Base-by-base conservation (phyloP, 2,797 vertebrate genomes). In the Myripristis murdjan region DNA sequence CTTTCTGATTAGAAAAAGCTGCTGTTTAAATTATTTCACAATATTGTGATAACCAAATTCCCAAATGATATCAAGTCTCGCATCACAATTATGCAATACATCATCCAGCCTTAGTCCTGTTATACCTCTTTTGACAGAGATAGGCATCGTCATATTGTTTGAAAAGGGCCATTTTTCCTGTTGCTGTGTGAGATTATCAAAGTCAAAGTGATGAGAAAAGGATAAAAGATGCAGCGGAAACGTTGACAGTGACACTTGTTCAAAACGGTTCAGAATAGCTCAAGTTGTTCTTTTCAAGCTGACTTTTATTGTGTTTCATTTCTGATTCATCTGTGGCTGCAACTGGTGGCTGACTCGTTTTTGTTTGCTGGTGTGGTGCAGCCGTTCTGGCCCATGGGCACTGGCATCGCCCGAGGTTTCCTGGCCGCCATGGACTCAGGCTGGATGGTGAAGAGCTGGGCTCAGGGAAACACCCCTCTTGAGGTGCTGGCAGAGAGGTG, bases 301-400 rank as follows among this genome's bases (percentile, higher is more conserved):
- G n/a, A 11, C 0, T 0, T 3, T 49, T 8, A 15, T 16, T 3
- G 0, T 46, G 53, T 22, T 43, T 61, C 49, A 24, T 49, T 4
- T 7, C 18, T 6, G 20, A 1, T 47, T 73, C n/a, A 5, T 33
- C 11, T 63, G n/a, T 65, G 64, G 43, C 80, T 64, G 59, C 80
- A 81, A 86, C 82, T 83, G 90, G 86, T 77, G 33, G 33, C 61
- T 85, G 52, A 84, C 82, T 73, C n/a, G 61, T 58, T 64, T 4
- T 22, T 23, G 58, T 73, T 72, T 0, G 1, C 51, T 39, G 6
- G 33, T 81, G 10, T 54, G 75, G 75, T 70, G 1, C 82, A 95
- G 98, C 98, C 98, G 0, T 99, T 99, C 91, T 99, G 98, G 98
- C 98, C 98, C 9, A 99, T 99, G 98, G 98, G 98, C 82, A 99